Evolutionary conservation across 2,113 vertebrate species (phyloP), one percentile per base, ranked within the genome.

Genomic region (Elaphurus davidianus): DNA sequence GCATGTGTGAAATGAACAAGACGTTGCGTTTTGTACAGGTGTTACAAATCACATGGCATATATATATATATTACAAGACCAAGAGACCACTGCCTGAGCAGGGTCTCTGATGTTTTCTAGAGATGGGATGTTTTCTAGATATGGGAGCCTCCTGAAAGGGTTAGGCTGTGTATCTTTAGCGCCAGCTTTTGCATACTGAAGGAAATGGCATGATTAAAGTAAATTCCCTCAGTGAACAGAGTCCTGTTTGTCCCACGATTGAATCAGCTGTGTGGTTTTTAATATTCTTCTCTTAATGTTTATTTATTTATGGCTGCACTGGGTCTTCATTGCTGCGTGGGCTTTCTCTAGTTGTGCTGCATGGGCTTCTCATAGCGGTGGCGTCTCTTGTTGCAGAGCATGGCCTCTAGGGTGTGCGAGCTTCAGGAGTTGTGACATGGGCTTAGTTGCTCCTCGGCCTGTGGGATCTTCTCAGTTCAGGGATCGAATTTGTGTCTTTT

Each of bases 61-160:
- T 52, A 52, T 67, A 19, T 67, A n/a, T 9, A 0, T 12, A 7
- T 52, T 52, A 1, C 11, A 7, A 30, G 78, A 14, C 54, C 52
- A 47, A 47, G 64, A n/a, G 82, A 28, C 47, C 36, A 1, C 11
- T 5, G 23, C 79, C 81, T 0, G 30, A 59, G 40, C 15, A 21
- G 27, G 10, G 6, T 25, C 28, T 43, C 13, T 3, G 14, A 0
- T 12, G 2, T 33, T 33, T 54, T 11, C 50, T 6, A 3, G 33
- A 16, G 28, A 3, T 1, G 4, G 62, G 33, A n/a, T 12, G 2
- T 33, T 36, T 54, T 7, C 43, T 6, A 5, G 33, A 11, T 28
- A 3, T 0, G 4, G 23, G 54, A 9, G 27, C 7, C 47, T 64
- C 43, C 30, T 10, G 16, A 52, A 62, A 3, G 25, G 13, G 4